Base-by-base conservation (phyloP, 2,113 vertebrate species). In the Tragelaphus scriptus region DNA sequence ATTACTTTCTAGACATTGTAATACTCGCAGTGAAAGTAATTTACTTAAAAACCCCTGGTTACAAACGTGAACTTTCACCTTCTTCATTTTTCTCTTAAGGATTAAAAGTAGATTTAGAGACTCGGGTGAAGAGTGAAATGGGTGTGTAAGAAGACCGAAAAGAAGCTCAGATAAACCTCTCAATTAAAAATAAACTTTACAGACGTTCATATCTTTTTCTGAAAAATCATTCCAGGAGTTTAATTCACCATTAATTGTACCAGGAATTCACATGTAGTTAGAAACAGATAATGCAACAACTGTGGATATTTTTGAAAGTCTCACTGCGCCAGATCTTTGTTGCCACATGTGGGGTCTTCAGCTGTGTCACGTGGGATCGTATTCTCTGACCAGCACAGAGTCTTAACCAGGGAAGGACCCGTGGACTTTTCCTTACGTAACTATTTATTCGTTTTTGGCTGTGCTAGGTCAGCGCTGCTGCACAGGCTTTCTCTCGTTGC, bases 401-500 rank as follows among this genome's bases (percentile, higher is more conserved):
- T 13, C 68, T 25, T 75, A 25, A 75, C 36, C n/a, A 21, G 65
- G 65, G 17, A 21, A 71, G 65, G 32, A 9, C 65, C n/a, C 17
- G 4, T 44, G 36, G 23, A 3, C 36, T 77, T 44, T 25, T 44
- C 19, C 68, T 40, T 12, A 36, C 4, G 0, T 3, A 11, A 40
- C 68, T 12, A 19, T 2, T 75, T 1, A 44, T 7, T 14, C 6
- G 8, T 14, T 44, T 75, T 12, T 11, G 10, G 68, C n/a, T 19
- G 19, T 23, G n/a, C n/a, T 6, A 5, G 68, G 36, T 13, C 21
- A 23, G 5, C 12, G 21, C 10, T 3, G 36, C 21, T 6, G 36
- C 36, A 4, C 3, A 21, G 21, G 68, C n/a, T 40, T 11, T 25
- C 36, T 44, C 11, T 25, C 5, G 0, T 2, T 25, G 21, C 0